phyloP scores from a whole-genome alignment of 2,113 vertebrate genomes.

The Nesoenas mayeri region DNA sequence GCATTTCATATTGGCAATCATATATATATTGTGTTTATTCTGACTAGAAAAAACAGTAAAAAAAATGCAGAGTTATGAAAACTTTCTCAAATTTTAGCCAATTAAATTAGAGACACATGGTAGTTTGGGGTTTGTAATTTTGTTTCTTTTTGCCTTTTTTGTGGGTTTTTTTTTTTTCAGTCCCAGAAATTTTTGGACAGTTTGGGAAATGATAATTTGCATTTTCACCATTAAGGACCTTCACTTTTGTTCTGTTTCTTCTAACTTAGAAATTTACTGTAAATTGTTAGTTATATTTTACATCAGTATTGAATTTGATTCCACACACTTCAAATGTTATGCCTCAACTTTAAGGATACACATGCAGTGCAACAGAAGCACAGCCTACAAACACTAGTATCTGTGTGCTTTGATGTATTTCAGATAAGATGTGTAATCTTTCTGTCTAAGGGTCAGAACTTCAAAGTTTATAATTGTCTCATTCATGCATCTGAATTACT shows the following conservation, averaged over 20 bases:
- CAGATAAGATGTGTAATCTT: neutral
- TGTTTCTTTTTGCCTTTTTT: neutral
- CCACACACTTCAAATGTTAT: slow-evolving; percentile 7
- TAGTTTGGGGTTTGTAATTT: neutral
- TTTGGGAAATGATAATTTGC: neutral
- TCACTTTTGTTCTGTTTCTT: neutral
- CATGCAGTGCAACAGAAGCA: neutral
- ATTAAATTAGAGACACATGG: neutral
- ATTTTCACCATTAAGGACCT: neutral
- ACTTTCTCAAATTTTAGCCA: neutral
- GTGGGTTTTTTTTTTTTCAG: neutral
- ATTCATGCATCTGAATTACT: neutral
- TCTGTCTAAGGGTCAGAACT: neutral
- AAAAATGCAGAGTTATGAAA: neutral
- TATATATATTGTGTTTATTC: neutral
- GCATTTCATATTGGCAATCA: neutral
- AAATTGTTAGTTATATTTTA: neutral
- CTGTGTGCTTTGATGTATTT: neutral
- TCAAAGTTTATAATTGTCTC: neutral
- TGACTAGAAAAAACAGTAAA: neutral
- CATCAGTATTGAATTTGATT: neutral
- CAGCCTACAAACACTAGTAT: neutral
- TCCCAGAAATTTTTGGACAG: neutral
- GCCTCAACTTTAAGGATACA: neutral
- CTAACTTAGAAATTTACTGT: neutral